A percentile compares a stretch with the other conserved stretches of the same genome.
Conservation (phyloP, 2,797 vertebrate species). For the Spheniscus humboldti region DNA sequence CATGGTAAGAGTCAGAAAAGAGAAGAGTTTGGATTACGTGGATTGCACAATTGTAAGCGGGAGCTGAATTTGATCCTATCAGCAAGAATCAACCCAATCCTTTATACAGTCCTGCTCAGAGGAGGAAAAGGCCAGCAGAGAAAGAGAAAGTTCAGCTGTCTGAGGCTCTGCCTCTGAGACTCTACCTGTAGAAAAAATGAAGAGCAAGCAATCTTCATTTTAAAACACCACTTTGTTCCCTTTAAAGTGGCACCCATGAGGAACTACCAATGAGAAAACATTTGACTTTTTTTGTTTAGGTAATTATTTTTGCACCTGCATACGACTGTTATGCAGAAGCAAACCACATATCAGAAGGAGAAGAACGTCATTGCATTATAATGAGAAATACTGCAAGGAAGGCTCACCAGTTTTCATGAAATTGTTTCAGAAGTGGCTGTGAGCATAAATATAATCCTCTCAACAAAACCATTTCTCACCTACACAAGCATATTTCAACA, state of each 20-base stretch:
- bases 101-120: background rate
- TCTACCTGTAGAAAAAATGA: background rate
- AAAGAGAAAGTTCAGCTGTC: background rate
- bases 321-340: background rate
- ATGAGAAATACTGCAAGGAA: background rate
- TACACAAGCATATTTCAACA: background rate
- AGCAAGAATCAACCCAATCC: background rate
- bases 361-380: background rate
- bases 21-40: background rate
- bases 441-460: background rate
- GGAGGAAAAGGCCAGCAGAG: background rate
- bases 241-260: background rate
- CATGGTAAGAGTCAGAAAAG: background rate
- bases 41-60: background rate
- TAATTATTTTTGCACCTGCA: slow-evolving; percentile 7
- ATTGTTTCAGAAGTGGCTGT: background rate
- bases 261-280: background rate
- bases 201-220: background rate
- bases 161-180: background rate
- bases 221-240: background rate
- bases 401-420: background rate
- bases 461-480: background rate
- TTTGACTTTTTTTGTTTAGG: background rate
- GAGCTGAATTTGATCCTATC: background rate
- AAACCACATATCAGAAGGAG: background rate